Conservation (phyloP, 1,140 invertebrate species). For the Parasteatoda tepidariorum region DNA sequence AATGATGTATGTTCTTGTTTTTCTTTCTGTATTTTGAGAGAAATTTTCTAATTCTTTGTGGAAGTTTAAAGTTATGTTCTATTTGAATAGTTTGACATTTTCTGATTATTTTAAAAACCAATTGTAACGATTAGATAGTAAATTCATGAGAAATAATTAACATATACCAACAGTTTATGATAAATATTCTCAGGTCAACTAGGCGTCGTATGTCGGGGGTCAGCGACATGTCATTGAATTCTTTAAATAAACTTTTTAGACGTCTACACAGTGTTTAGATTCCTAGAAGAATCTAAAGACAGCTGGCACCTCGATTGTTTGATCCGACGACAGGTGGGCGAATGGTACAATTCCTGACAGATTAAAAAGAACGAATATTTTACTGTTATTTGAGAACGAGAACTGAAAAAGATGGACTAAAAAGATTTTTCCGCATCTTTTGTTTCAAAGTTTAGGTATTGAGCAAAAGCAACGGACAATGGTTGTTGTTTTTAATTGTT, state of each 20-base stretch:
- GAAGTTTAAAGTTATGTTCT: neutral
- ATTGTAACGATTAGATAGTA: neutral
- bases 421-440: too few species aligned
- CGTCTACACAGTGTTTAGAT: neutral
- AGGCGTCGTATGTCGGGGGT: neutral
- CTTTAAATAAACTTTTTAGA: neutral
- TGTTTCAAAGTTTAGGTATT: too few species aligned
- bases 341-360: too few species aligned
- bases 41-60: neutral
- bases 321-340: too few species aligned
- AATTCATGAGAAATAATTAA: neutral
- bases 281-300: neutral
- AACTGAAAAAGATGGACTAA: too few species aligned
- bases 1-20: too few species aligned
- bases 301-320: too few species aligned
- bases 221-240: neutral
- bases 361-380: too few species aligned
- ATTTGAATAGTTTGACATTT: neutral
- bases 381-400: too few species aligned
- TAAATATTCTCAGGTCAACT: neutral
- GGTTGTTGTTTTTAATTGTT: too few species aligned
- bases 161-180: neutral
- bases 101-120: neutral
- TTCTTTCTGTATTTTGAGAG: neutral
- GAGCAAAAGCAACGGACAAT: too few species aligned